Base-by-base conservation (phyloP, 2,888 invertebrate genomes). In the Dasysyrphus albostriatus region DNA sequence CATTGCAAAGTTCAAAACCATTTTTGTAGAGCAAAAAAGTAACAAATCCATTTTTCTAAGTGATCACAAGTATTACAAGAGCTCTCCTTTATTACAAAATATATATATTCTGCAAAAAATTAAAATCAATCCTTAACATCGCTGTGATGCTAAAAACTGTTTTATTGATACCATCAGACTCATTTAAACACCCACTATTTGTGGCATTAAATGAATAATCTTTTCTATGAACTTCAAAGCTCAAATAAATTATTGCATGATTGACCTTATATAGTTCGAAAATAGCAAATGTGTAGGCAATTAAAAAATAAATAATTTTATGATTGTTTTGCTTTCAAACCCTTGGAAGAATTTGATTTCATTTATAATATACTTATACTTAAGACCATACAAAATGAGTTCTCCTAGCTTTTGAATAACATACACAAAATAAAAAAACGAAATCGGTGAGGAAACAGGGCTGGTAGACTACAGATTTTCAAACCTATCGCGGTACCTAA, bases 281-380 rank as follows among this genome's bases (percentile, higher is more conserved):
- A 44, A n/a, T 10, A n/a, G 44, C 6, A 58, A 14, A 19, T 12
- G 4, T 24, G 2, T 44, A 32, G 63, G 32, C 32, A 44, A 63
- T 63, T 63, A 63, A 63, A 32, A 63, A 16, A 44, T 29, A 63
- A 63, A 63, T 63, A 42, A 44, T 44, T 63, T 44, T 32, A 63
- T 44, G 29, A 63, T 63, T 63, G 63, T 63, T 29, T 63, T 63
- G 3, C 32, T 24, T n/a, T 42, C 29, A 42, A n/a, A 61, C 3
- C 9, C 32, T 32, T 32, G 1, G 32, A n/a, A 29, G n/a, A 29
- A 63, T 58, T 47, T 5, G 0, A n/a, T 37, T 44, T 19, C n/a
- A 42, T 63, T 63, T 44, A n/a, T 2, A 10, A n/a, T 4, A 8
- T 5, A 44, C n/a, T n/a, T 19, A 24, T 24, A 24, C 24, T 42